These are phyloP conservation scores for Sandelia bainsii DNA, from an alignment of 2,797 vertebrate genomes.

Conservation along the genomic window DNA sequence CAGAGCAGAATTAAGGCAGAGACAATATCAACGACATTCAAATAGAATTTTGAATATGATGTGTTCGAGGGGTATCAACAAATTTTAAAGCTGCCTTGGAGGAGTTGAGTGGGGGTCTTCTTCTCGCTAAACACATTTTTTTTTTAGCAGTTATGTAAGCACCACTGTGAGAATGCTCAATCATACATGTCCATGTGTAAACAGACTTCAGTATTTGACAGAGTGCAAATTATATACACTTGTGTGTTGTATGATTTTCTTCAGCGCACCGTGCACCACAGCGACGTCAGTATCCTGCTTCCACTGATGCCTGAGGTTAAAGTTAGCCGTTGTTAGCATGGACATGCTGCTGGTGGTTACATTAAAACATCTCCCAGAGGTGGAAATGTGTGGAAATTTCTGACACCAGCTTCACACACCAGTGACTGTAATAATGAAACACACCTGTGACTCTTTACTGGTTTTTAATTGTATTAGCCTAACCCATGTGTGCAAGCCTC, in stretches of 20 bases:
- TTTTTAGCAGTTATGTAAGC: constrained; percentile 63
- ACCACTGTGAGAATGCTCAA: constrained; percentile 32
- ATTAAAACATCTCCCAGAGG: constrained; percentile 64
- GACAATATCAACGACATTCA: constrained; percentile 55
- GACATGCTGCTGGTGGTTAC: constrained; percentile 54
- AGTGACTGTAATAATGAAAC: constrained; percentile 49
- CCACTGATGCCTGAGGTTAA: constrained; percentile 43
- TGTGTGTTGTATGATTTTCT: constrained; percentile 36
- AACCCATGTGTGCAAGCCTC: constrained; percentile 50
- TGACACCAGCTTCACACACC: constrained; percentile 39
- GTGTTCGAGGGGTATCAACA: constrained; percentile 30
- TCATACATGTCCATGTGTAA: constrained; percentile 52
- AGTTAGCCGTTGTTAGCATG: constrained; percentile 19
- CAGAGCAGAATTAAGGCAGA: constrained; percentile 51
- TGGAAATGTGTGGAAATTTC: constrained; percentile 55
- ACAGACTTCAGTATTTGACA: constrained; percentile 49
- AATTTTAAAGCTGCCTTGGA: constrained; percentile 56
- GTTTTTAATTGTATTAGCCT: constrained; percentile 39
- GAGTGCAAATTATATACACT: constrained; percentile 42
- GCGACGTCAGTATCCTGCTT: constrained; percentile 23
- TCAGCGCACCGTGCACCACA: constrained; percentile 18
- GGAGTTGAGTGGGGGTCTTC: constrained; percentile 53
- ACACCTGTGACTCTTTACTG: constrained; percentile 52
- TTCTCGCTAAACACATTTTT: constrained; percentile 54
- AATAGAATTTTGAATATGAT: constrained; percentile 13